Conservation (phyloP, 2,888 invertebrate genomes). For the Caenorhabditis zanzibari region DNA sequence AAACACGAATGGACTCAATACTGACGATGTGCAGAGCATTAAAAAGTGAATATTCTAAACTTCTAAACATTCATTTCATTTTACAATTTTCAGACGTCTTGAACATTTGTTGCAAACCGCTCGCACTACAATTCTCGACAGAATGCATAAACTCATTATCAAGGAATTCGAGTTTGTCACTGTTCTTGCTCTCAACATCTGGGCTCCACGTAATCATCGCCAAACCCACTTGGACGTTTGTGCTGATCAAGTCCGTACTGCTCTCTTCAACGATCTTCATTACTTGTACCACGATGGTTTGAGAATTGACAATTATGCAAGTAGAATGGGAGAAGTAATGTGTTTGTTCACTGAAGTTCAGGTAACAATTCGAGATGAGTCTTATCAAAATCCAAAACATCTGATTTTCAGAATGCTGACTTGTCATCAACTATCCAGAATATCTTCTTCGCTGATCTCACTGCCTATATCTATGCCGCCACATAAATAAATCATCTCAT, state of each 20-base stretch:
- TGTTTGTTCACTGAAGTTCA: conserved; percentile 57
- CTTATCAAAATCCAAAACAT: neutral
- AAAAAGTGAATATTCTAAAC: conserved; percentile 11
- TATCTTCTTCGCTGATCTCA: conserved; percentile 45
- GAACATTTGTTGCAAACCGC: conserved; percentile 30
- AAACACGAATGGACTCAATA: conserved; percentile 22
- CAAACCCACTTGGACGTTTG: neutral
- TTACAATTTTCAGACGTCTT: conserved; percentile 3
- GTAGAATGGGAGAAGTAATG: conserved; percentile 62
- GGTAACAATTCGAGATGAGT: conserved; percentile 11
- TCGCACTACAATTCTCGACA: conserved; percentile 21
- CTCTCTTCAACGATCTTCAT: conserved; percentile 60
- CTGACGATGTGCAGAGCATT: neutral
- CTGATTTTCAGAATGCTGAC: conserved; percentile 46
- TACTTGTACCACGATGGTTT: conserved; percentile 56
- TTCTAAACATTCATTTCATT: neutral
- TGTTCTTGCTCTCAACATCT: conserved; percentile 57
- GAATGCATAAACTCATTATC: conserved; percentile 57
- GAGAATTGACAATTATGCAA: conserved; percentile 64
- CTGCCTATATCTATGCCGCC: conserved; percentile 10
- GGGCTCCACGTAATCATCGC: conserved; percentile 54
- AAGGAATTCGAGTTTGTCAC: conserved; percentile 59
- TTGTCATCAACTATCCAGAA: conserved; percentile 36
- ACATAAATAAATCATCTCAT: neutral
- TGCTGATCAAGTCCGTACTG: conserved; percentile 25